phyloP scores from a whole-genome alignment of 2,113 vertebrate genomes.

The Calyptommatus sinebrachiatus region DNA sequence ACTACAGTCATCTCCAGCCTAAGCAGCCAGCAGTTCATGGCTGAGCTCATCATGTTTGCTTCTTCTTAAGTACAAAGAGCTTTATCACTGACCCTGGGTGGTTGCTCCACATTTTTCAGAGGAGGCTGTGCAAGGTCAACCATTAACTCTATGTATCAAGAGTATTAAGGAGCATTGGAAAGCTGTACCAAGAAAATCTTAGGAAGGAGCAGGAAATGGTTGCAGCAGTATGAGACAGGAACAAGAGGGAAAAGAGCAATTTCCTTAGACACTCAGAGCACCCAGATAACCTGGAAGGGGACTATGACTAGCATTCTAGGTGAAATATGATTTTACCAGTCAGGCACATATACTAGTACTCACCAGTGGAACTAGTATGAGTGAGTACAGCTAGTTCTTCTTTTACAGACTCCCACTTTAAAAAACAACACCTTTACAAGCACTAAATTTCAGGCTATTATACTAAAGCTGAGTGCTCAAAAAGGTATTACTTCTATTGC shows the following conservation, averaged over 20 bases:
- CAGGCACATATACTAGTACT: too few relatives aligned
- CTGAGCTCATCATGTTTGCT: conserved; percentile 8
- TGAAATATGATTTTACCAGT: too few relatives aligned
- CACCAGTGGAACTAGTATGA: too few relatives aligned
- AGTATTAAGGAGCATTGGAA: background rate
- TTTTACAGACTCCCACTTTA: too few relatives aligned
- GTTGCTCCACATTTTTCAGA: background rate
- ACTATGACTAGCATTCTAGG: background rate
- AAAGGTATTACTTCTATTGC: too few relatives aligned
- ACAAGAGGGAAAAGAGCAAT: background rate
- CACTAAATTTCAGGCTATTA: too few relatives aligned
- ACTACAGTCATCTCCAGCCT: background rate
- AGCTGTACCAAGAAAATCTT: background rate
- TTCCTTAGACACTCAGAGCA: background rate
- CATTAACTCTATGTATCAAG: background rate
- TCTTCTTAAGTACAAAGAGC: background rate
- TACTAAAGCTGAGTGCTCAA: too few relatives aligned
- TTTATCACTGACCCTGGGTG: background rate
- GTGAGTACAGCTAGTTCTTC: too few relatives aligned
- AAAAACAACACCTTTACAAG: too few relatives aligned
- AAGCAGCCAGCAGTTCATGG: conserved; percentile 1
- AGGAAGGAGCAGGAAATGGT: background rate
- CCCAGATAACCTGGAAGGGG: background rate
- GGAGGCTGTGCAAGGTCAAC: background rate
- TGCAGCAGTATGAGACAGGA: too few relatives aligned